These are phyloP conservation scores for Morpho helenor DNA, from an alignment of 2,888 invertebrate species.

Conservation along the genomic window DNA sequence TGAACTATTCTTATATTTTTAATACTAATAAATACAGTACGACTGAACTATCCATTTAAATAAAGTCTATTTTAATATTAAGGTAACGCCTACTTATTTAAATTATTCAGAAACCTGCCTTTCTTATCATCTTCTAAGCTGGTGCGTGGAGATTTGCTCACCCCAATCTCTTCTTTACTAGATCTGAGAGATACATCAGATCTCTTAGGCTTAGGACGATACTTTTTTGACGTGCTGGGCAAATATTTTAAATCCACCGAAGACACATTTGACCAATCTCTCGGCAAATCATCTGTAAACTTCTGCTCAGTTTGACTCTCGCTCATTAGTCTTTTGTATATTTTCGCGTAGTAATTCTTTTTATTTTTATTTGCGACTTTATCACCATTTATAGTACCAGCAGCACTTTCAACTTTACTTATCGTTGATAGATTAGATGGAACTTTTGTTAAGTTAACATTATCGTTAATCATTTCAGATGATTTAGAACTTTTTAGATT, in stretches of 20 bases:
- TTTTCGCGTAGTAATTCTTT: conserved; percentile 21
- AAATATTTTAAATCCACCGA: conserved; percentile 5
- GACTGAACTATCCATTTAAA: too few relatives aligned
- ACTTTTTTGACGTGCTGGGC: conserved; percentile 8
- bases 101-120: conserved; percentile 6
- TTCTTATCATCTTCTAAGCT: conserved; percentile 8
- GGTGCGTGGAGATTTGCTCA: not conserved
- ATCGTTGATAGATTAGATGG: conserved; percentile 2
- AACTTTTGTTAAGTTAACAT: not conserved
- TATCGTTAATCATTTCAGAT: not conserved
- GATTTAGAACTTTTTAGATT: not conserved
- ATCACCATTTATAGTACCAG: not conserved
- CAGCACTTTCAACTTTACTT: not conserved
- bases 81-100: too few relatives aligned
- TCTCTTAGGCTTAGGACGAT: not conserved
- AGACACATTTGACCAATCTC: not conserved
- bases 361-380: not conserved
- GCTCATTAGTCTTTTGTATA: conserved; percentile 12
- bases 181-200: not conserved
- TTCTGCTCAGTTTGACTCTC: conserved; percentile 3
- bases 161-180: not conserved
- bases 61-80: too few relatives aligned
- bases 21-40: too few relatives aligned
- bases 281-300: not conserved
- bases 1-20: too few relatives aligned